Evolutionary conservation across 23 tunicate genomes (phyloP), one percentile per base, ranked within the genome.

Genomic region (Trididemnum clinides): DNA sequence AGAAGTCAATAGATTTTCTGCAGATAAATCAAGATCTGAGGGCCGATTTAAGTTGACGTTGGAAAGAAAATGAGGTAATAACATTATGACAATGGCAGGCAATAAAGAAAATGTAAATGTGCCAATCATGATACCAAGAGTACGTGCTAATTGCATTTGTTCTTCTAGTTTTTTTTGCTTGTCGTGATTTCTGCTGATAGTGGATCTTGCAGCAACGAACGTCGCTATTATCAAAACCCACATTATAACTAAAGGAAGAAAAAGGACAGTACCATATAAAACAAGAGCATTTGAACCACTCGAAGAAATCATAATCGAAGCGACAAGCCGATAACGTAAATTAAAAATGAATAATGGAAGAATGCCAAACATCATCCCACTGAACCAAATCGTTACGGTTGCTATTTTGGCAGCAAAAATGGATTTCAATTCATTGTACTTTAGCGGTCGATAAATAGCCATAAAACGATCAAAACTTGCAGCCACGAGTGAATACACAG

Each of bases 101-200:
- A 91, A 50, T 12, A 91, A 51, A 35, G 87, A 80, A 0, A 82
- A 29, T 4, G 82, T 81, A 74, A 86, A 91, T 1, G 64, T 84
- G 5, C 90, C 90, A 10, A 91, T 90, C 96, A 91, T 91, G 25
- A 91, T 64, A 19, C 75, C 81, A 28, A 91, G 89, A 2, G 96
- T 91, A 4, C 69, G 71, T 15, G 78, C 87, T 10, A 91, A 78
- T 31, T 77, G 71, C 0, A 64, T 63, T 72, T 74, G 87, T 20
- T 30, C 66, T 5, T 51, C 21, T n/a, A n/a, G n/a, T n/a, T n/a
- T n/a, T n/a, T n/a, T n/a, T n/a, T n/a, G n/a, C n/a, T n/a, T n/a
- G 2, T 23, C 19, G 23, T 25, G 18, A 0, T 37, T 37, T 12
- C 57, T 28, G 27, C 51, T 36, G 4, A 62, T 22, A 29, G 51